These are phyloP conservation scores for Campylorhamphus procurvoides DNA, from an alignment of 2,113 vertebrate genomes.

Conservation along the genomic window DNA sequence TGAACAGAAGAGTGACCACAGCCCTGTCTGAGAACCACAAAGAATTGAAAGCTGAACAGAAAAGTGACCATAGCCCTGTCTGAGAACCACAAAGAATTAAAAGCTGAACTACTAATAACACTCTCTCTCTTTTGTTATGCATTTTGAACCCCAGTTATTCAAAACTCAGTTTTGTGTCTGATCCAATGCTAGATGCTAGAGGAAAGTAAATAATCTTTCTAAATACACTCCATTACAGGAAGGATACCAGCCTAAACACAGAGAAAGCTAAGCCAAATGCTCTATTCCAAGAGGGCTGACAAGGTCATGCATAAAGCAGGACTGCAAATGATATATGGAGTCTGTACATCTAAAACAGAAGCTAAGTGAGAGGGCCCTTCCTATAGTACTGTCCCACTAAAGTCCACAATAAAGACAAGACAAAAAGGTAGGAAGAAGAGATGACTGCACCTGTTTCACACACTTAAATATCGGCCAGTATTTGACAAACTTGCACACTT, in stretches of 20 bases:
- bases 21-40: neutral
- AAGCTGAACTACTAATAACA: neutral
- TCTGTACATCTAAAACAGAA: neutral
- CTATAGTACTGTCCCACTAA: accelerated
- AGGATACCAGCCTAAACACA: neutral
- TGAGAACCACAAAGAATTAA: neutral
- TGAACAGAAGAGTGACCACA: neutral
- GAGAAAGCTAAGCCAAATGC: neutral
- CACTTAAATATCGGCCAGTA: neutral
- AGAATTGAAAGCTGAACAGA: neutral
- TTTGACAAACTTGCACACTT: neutral
- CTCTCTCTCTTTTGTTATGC: neutral
- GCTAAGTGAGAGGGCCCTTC: neutral
- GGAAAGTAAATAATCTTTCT: neutral
- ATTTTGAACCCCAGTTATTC: neutral
- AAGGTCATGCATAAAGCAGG: neutral
- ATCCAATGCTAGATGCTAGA: neutral
- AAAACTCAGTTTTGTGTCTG: neutral
- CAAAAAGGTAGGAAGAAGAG: neutral
- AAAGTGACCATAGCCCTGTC: neutral
- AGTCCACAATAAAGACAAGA: neutral
- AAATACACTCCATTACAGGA: neutral
- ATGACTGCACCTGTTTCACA: neutral
- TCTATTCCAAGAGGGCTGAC: neutral
- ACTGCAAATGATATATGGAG: neutral